phyloP scores from a whole-genome alignment of 2,888 invertebrate species.

The Aplocera efformata region DNA sequence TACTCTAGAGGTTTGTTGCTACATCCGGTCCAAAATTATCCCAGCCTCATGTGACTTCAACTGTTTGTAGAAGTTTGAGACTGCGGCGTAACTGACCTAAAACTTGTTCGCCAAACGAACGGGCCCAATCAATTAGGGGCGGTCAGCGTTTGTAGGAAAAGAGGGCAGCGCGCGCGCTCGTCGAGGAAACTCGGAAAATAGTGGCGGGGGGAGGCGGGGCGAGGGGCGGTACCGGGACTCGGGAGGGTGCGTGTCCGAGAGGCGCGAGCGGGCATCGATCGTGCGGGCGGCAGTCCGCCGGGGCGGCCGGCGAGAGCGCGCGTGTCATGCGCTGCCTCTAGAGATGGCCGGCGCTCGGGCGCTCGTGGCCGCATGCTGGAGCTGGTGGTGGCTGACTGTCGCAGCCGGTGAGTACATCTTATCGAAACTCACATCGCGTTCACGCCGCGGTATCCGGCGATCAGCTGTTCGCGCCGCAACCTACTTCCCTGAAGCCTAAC shows the following conservation, averaged over 20 bases:
- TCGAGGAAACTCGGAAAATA: conserved; percentile 76
- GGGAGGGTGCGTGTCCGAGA: conserved; percentile 67
- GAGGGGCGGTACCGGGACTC: conserved; percentile 59
- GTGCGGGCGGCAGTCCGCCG: conserved; percentile 68
- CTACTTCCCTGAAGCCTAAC: conserved; percentile 40
- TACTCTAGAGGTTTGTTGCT: not conserved
- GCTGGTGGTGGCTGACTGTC: conserved; percentile 77
- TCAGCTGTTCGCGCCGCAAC: conserved; percentile 57
- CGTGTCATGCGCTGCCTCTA: conserved; percentile 77
- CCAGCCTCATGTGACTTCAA: not conserved
- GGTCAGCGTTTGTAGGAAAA: conserved; percentile 77
- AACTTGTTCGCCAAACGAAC: conserved; percentile 72
- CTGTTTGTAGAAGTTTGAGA: conserved; percentile 11
- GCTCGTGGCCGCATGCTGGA: conserved; percentile 77
- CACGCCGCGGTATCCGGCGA: conserved; percentile 22
- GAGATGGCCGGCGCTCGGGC: conserved; percentile 80
- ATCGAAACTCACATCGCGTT: conserved; percentile 10
- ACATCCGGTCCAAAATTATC: no score
- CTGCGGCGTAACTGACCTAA: conserved; percentile 65
- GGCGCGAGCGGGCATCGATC: conserved; percentile 66
- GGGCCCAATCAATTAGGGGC: conserved; percentile 77
- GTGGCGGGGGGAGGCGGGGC: conserved; percentile 47
- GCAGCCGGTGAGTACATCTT: conserved; percentile 73
- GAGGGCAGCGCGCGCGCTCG: conserved; percentile 81
- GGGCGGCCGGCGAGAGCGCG: conserved; percentile 79